A percentile compares a stretch with the other conserved stretches of the same genome.
These are phyloP conservation scores for Chauna torquata DNA, from an alignment of 2,113 vertebrate species.

Conservation along the genomic window DNA sequence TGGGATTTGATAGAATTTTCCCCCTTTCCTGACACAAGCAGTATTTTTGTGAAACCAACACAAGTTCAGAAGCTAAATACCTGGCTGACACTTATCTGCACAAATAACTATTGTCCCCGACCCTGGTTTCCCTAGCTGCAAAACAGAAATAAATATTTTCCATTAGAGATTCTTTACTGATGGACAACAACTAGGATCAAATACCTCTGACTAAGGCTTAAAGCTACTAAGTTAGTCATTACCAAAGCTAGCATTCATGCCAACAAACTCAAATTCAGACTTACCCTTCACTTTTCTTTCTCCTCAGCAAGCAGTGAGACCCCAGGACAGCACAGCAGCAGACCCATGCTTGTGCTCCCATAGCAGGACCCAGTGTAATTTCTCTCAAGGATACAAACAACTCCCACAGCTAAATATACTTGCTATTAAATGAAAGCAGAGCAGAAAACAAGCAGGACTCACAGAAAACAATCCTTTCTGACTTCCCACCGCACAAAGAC, in stretches of 20 bases:
- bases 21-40: not conserved
- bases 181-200: not conserved
- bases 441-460: not conserved
- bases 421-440: not conserved
- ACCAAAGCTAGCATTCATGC: not conserved
- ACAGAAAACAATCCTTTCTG: not conserved
- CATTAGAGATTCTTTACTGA: not conserved
- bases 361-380: not conserved
- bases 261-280: not conserved
- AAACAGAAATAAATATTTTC: not conserved
- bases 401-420: not conserved
- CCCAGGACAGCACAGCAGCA: not conserved
- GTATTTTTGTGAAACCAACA: not conserved
- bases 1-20: not conserved
- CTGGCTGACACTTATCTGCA: not conserved
- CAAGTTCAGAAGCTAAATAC: not conserved
- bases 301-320: not conserved
- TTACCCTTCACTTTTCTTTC: not conserved
- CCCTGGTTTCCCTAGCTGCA: not conserved
- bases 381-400: not conserved
- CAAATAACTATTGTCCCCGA: not conserved
- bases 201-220: not conserved
- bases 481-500: rapidly evolving
- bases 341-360: rapidly evolving
- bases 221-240: not conserved